Base-by-base conservation (phyloP, 2,888 invertebrate species). In the Agrochola circellaris region DNA sequence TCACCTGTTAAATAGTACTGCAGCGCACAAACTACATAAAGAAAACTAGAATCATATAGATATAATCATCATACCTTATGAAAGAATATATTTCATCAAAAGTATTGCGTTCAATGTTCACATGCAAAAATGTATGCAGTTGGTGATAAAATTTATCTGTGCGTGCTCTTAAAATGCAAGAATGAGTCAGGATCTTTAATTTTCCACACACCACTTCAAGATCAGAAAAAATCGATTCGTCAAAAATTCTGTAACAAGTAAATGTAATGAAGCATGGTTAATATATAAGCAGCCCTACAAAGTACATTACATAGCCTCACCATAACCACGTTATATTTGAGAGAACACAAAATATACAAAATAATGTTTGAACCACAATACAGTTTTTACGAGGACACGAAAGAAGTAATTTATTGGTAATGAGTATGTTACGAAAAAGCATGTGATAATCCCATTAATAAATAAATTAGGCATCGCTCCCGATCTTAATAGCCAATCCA, bases 161-260 rank as follows among this genome's bases (percentile, higher is more conserved):
- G 93, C 97, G 97, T 91, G 97, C 95, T 94, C 95, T 97, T 90
- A 97, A 91, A 89, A 97, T 97, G 92, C 97, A 97, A 92, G 96
- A 95, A 94, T 97, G 97, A 86, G 97, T 97, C 92, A 95, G 94
- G 94, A 97, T 95, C 94, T 97, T 95, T 92, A 96, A 93, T 95
- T 96, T 96, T 89, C 97, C 97, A 92, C 97, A 96, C 90, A 96
- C 95, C 93, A 97, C 95, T 93, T 97, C 97, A 92, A 97, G 94
- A 94, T 97, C 97, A 89, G 97, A 96, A 94, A 97, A 97, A 88
- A 97, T 95, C 87, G 97, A 97, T 91, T 97, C 97, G 91, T 97
- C 97, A 94, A 97, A 97, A 93, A 97, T 97, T 96, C 97, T 97
- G 96, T 77, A 96, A 97, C 91, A 91, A 93, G 89, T 83, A 82